A percentile compares a stretch with the other conserved stretches of the same genome.
Evolutionary conservation across 2,113 vertebrate genomes (phyloP).

Genomic region (Lepus americanus): DNA sequence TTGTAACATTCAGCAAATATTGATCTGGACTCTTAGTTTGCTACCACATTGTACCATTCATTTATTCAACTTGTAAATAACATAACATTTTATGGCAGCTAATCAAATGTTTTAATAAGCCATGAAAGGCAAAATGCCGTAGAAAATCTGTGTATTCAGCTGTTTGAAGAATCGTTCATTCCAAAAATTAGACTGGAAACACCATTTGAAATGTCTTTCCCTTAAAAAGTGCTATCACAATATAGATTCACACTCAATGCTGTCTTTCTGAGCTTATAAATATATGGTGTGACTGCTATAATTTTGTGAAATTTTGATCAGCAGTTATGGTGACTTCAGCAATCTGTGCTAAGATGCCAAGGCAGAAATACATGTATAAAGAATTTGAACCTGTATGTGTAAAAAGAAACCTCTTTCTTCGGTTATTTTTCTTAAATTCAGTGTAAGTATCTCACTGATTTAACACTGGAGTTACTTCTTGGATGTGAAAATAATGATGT

Average conservation of each 20-base stretch:
- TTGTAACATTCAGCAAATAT: not conserved
- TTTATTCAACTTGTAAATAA: slow-evolving; percentile 80
- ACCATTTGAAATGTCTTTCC: slow-evolving; percentile 66
- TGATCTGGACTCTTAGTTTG: slow-evolving; percentile 53
- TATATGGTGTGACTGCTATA: slow-evolving; percentile 64
- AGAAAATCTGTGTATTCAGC: slow-evolving; percentile 57
- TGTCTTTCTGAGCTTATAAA: slow-evolving; percentile 76
- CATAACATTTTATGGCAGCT: slow-evolving; percentile 75
- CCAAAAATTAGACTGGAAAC: slow-evolving; percentile 57
- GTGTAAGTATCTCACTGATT: slow-evolving; percentile 83
- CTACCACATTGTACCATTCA: slow-evolving; percentile 45
- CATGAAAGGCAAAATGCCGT: slow-evolving; percentile 74
- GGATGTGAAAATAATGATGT: slow-evolving; percentile 88
- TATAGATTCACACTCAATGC: slow-evolving; percentile 65
- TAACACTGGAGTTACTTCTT: slow-evolving; percentile 85
- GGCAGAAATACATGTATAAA: slow-evolving; percentile 81
- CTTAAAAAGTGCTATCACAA: slow-evolving; percentile 51
- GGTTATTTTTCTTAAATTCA: slow-evolving; percentile 77
- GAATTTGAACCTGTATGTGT: slow-evolving; percentile 76
- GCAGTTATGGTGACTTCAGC: slow-evolving; percentile 75
- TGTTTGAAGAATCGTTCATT: slow-evolving; percentile 62
- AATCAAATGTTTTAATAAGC: slow-evolving; percentile 83
- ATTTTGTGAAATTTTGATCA: slow-evolving; percentile 80
- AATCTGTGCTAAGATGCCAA: slow-evolving; percentile 73
- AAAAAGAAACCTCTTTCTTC: slow-evolving; percentile 76